Evolutionary conservation across 2,888 invertebrate species (phyloP).

Genomic region (Protophormia terraenovae): DNA sequence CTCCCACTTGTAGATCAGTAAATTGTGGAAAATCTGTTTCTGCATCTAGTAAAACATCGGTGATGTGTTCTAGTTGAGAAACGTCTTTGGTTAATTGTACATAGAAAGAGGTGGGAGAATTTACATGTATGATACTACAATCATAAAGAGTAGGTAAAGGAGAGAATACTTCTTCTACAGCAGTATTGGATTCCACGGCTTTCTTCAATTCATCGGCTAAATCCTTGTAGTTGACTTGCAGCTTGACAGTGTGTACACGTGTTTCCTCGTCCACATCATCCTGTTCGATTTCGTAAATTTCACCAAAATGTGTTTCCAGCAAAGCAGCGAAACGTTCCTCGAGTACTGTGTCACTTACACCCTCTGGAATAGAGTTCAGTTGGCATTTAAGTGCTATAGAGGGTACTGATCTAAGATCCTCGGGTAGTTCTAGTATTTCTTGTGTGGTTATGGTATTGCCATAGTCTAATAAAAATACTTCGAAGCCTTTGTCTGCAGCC

Average conservation of each 20-base stretch:
- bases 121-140: conserved; percentile 86
- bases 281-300: conserved; percentile 85
- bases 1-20: conserved; percentile 81
- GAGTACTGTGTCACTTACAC: conserved; percentile 70
- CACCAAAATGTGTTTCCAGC: conserved; percentile 83
- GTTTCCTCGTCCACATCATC: conserved; percentile 79
- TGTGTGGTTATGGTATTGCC: conserved; percentile 84
- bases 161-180: conserved; percentile 68
- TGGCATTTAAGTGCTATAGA: conserved; percentile 75
- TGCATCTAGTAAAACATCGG: conserved; percentile 77
- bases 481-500: conserved; percentile 86
- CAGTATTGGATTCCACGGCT: conserved; percentile 70
- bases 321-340: conserved; percentile 77
- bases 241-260: conserved; percentile 84
- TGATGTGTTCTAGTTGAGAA: conserved; percentile 75
- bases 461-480: conserved; percentile 87
- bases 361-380: conserved; percentile 72
- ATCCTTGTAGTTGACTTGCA: conserved; percentile 84
- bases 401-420: conserved; percentile 82
- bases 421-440: conserved; percentile 84
- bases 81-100: conserved; percentile 84
- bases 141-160: conserved; percentile 82
- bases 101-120: conserved; percentile 88
- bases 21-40: conserved; percentile 74
- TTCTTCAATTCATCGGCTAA: conserved; percentile 81